These are phyloP conservation scores for Scolopax mira DNA, from an alignment of 2,113 vertebrate genomes.

Conservation along the genomic window DNA sequence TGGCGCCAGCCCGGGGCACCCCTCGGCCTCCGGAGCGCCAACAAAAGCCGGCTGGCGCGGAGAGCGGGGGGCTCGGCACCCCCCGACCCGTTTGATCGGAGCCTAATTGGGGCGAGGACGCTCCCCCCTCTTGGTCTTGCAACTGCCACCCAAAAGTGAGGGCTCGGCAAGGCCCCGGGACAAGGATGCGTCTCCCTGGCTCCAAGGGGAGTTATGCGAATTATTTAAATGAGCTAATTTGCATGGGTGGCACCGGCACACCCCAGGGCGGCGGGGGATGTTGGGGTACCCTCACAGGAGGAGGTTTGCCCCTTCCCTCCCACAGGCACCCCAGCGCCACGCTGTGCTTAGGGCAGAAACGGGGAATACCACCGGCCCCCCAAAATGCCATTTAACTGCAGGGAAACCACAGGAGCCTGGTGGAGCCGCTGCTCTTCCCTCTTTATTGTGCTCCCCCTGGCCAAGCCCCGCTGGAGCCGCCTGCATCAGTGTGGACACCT, in stretches of 20 bases:
- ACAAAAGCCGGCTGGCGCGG: slow-evolving; percentile 25
- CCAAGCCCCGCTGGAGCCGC: accelerated
- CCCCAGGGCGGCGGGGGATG: accelerated
- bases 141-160: neutral
- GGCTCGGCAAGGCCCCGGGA: neutral
- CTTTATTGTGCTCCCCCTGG: neutral
- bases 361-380: neutral
- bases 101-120: slow-evolving; percentile 2
- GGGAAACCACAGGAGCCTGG: accelerated
- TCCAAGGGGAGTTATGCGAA: accelerated
- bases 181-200: neutral
- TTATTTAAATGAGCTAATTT: neutral
- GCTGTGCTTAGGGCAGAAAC: neutral
- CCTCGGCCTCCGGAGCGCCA: slow-evolving; percentile 28
- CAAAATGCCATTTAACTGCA: neutral
- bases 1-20: slow-evolving; percentile 76
- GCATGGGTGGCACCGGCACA: accelerated
- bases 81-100: neutral
- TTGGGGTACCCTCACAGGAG: accelerated
- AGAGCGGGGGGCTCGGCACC: neutral
- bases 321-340: accelerated
- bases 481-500: accelerated
- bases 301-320: too few species aligned
- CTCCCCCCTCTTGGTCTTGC: neutral
- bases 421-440: accelerated